Conservation (phyloP, 2,113 vertebrate species). For the Ariopsis seemanni region DNA sequence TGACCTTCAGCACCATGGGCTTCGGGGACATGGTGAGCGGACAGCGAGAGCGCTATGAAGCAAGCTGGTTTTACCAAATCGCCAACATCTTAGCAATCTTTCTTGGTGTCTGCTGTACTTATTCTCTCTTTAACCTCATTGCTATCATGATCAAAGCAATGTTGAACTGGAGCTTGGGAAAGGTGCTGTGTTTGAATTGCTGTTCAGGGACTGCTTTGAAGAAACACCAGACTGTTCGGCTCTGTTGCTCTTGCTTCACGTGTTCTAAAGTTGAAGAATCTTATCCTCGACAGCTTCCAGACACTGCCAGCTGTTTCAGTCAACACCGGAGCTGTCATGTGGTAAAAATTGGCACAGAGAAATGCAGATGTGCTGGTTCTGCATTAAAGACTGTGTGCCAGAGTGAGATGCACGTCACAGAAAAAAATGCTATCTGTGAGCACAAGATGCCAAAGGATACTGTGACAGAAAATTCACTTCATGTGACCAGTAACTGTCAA, state of each 20-base stretch:
- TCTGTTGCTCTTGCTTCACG: slow-evolving; percentile 18
- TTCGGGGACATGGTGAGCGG: slow-evolving; percentile 71
- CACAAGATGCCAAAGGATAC: background rate
- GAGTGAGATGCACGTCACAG: background rate
- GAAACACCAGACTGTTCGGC: background rate
- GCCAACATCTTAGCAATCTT: slow-evolving; percentile 67
- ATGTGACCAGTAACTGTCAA: slow-evolving; percentile 10
- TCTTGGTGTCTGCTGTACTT: slow-evolving; percentile 66
- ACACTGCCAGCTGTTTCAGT: background rate
- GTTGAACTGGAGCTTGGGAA: slow-evolving; percentile 61
- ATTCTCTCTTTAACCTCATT: slow-evolving; percentile 65
- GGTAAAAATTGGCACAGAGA: slow-evolving; percentile 26
- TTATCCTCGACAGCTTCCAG: background rate
- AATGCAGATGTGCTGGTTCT: slow-evolving; percentile 46
- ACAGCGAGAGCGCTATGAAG: slow-evolving; percentile 57
- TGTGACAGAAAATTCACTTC: background rate
- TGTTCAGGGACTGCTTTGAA: background rate
- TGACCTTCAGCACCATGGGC: slow-evolving; percentile 68
- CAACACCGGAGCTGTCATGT: slow-evolving; percentile 23
- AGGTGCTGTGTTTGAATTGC: slow-evolving; percentile 42
- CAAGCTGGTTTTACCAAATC: slow-evolving; percentile 57
- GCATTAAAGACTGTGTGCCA: slow-evolving; percentile 55
- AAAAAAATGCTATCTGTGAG: background rate
- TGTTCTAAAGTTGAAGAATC: slow-evolving; percentile 18
- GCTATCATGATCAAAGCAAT: slow-evolving; percentile 66